phyloP scores from a whole-genome alignment of 2,113 vertebrate species.

The Acrocephalus kingi region DNA sequence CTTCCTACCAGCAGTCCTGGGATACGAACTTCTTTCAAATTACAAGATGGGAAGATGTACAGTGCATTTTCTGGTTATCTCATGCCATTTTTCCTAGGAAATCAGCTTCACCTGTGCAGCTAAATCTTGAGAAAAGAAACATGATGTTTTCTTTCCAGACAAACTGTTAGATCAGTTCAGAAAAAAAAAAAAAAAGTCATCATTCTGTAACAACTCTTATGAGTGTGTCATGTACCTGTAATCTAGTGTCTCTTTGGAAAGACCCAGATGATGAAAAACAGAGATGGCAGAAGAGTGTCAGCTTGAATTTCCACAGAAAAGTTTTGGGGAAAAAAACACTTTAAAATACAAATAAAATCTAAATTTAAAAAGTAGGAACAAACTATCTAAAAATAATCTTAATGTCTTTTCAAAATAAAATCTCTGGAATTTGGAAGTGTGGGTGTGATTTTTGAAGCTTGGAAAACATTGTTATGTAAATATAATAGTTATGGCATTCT shows the following conservation, averaged over 20 bases:
- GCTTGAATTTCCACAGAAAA: background rate
- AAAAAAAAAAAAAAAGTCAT: background rate
- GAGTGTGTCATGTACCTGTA: background rate
- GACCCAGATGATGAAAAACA: background rate
- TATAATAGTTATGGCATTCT: background rate
- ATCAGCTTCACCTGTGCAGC: background rate
- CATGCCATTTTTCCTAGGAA: background rate
- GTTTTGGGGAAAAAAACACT: accelerated
- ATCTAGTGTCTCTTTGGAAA: background rate
- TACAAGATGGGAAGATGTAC: background rate
- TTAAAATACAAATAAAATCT: background rate
- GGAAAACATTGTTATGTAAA: background rate
- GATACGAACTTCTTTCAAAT: background rate
- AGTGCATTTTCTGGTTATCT: background rate
- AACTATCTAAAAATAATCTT: background rate
- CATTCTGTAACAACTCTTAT: background rate
- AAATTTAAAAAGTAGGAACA: background rate
- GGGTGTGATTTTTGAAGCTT: background rate
- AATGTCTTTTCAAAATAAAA: background rate
- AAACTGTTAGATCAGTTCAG: background rate
- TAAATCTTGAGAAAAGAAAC: background rate
- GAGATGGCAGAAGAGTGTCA: background rate
- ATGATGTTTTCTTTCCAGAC: background rate
- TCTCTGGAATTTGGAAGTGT: background rate
- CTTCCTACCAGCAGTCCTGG: background rate